These are phyloP conservation scores for Tinea pellionella DNA, from an alignment of 2,888 invertebrate genomes.

Conservation along the genomic window DNA sequence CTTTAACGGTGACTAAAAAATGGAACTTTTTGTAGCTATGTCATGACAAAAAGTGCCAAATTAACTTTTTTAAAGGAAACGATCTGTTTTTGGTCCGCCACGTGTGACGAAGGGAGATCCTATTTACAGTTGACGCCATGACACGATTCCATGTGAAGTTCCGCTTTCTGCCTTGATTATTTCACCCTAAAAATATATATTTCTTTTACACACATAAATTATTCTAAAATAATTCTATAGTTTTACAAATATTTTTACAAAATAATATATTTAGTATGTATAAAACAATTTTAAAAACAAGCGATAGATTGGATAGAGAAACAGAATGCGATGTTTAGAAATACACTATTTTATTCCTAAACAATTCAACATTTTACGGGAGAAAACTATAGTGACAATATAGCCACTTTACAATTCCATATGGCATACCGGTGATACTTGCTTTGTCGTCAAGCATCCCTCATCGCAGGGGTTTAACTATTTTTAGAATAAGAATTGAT, in stretches of 20 bases:
- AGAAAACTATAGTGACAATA: slow-evolving; percentile 19
- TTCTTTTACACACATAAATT: too few relatives aligned
- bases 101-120: slow-evolving; percentile 40
- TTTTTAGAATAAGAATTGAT: slow-evolving; percentile 52
- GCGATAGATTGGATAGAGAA: too few relatives aligned
- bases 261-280: too few relatives aligned
- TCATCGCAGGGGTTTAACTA: slow-evolving; percentile 49
- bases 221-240: too few relatives aligned
- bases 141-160: neutral
- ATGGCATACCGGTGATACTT: slow-evolving; percentile 55
- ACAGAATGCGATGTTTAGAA: too few relatives aligned
- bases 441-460: slow-evolving; percentile 60
- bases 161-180: neutral
- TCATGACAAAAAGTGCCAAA: slow-evolving; percentile 56
- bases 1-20: slow-evolving; percentile 51
- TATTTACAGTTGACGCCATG: slow-evolving; percentile 14
- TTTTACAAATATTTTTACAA: too few relatives aligned
- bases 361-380: neutral
- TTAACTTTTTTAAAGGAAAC: slow-evolving; percentile 69
- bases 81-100: slow-evolving; percentile 63
- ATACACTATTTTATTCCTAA: too few relatives aligned
- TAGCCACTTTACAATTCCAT: slow-evolving; percentile 30
- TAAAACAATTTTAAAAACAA: too few relatives aligned
- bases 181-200: neutral
- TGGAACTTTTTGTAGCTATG: slow-evolving; percentile 48